phyloP scores from a whole-genome alignment of 2,113 vertebrate species.

The Aegotheles bennettii region DNA sequence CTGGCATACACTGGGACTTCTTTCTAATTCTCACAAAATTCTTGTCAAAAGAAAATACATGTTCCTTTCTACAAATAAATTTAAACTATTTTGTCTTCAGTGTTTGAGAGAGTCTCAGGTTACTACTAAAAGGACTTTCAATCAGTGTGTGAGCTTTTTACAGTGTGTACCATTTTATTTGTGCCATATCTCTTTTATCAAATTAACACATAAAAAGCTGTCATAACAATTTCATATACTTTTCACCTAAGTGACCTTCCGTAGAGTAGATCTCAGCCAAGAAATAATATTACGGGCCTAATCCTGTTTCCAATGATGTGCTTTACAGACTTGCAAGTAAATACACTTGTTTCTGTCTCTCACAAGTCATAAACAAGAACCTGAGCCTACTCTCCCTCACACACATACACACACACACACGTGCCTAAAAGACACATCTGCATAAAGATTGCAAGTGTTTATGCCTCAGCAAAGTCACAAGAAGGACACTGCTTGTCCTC shows the following conservation, averaged over 20 bases:
- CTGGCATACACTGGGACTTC: background rate
- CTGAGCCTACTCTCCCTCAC: background rate
- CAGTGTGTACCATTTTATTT: slow-evolving; percentile 10
- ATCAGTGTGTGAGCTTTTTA: background rate
- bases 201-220: slow-evolving; percentile 48
- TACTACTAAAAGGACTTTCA: background rate
- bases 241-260: slow-evolving; percentile 14
- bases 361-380: background rate
- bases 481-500: background rate
- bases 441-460: background rate
- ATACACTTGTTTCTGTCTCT: slow-evolving; percentile 20
- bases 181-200: slow-evolving; percentile 5
- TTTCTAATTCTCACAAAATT: background rate
- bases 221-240: slow-evolving; percentile 27
- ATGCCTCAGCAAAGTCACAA: background rate
- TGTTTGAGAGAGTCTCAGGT: background rate
- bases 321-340: slow-evolving; percentile 16
- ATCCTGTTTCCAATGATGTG: slow-evolving; percentile 29
- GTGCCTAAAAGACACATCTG: background rate
- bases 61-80: background rate
- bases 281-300: slow-evolving; percentile 21
- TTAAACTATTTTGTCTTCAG: background rate
- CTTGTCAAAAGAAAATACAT: background rate
- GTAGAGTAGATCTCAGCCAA: background rate
- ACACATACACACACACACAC: rapidly evolving